These are phyloP conservation scores for Lanius collurio DNA, from an alignment of 2,113 vertebrate species.

Conservation along the genomic window DNA sequence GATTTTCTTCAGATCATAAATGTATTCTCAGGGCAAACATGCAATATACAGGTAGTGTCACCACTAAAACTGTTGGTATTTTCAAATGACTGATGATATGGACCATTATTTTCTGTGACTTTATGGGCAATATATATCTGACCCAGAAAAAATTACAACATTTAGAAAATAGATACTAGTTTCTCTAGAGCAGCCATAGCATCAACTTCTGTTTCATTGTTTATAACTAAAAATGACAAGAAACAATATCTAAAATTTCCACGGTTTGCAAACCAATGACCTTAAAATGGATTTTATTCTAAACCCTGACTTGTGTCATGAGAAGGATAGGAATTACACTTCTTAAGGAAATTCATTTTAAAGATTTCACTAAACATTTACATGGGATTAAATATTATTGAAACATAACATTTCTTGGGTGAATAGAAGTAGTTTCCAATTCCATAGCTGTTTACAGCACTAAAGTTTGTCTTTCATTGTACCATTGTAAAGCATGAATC, in stretches of 20 bases:
- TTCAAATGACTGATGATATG: not conserved
- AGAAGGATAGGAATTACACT: not conserved
- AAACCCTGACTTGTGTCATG: not conserved
- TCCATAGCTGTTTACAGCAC: not conserved
- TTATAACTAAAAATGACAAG: not conserved
- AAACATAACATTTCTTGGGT: not conserved
- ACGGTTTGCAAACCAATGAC: not conserved
- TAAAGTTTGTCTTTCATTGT: not conserved
- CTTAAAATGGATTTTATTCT: not conserved
- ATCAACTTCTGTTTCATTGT: not conserved
- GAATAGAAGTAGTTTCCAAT: not conserved
- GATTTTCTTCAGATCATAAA: not conserved
- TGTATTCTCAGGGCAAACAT: not conserved
- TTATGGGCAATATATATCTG: not conserved
- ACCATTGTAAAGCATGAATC: not conserved
- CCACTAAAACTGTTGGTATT: not conserved
- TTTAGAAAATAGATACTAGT: not conserved
- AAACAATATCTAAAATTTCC: not conserved
- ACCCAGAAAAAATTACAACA: not conserved
- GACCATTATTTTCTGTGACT: not conserved
- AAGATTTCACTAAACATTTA: not conserved
- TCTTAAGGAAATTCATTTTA: not conserved
- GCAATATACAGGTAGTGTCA: not conserved
- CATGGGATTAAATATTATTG: not conserved
- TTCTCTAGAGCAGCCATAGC: not conserved